Evolutionary conservation across 2,797 vertebrate genomes (phyloP), one percentile per base, ranked within the genome.

Genomic region (Alfaro cultratus): DNA sequence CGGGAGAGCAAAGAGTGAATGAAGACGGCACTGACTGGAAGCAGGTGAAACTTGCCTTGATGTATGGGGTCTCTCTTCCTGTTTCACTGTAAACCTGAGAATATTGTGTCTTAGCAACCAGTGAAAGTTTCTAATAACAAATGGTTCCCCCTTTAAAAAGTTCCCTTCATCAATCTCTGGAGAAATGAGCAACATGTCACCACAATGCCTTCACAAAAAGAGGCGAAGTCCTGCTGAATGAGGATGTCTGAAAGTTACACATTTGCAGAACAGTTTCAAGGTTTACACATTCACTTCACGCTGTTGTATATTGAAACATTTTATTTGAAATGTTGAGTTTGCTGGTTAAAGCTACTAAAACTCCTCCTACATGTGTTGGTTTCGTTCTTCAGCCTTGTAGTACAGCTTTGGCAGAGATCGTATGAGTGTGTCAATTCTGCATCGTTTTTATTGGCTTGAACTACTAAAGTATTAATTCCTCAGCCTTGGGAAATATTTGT

Each of bases 41-140:
- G 39, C 12, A 62, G 55, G 53, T 71, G 72, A 75, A 15, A 75
- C 78, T 41, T 26, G 73, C 84, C 77, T 77, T 85, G 80, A 89
- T 83, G 80, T 77, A 85, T 64, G 49, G 36, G 29, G 8, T 70
- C 62, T 67, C 46, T 73, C 83, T 90, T 91, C 91, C 87, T 85
- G 84, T 83, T 90, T 86, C 26, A 87, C 79, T 73, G 76, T 81
- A 82, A 87, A 86, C 29, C 62, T 77, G 31, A 39, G 29, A 78
- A 85, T 67, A 16, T 68, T 71, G 88, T 85, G 79, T 88, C 88
- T 76, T 84, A 85, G 93, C 91, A 90, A 91, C 91, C 76, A 26
- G 1, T 47, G 76, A 83, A 53, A 68, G 74, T 57, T 62, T 34
- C 68, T 47, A 76, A 85, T 75, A 83, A 83, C 77, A 85, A 43